A percentile compares a stretch with the other conserved stretches of the same genome.
phyloP scores from a whole-genome alignment of 2,888 invertebrate genomes.

The Drosophila yooni region DNA sequence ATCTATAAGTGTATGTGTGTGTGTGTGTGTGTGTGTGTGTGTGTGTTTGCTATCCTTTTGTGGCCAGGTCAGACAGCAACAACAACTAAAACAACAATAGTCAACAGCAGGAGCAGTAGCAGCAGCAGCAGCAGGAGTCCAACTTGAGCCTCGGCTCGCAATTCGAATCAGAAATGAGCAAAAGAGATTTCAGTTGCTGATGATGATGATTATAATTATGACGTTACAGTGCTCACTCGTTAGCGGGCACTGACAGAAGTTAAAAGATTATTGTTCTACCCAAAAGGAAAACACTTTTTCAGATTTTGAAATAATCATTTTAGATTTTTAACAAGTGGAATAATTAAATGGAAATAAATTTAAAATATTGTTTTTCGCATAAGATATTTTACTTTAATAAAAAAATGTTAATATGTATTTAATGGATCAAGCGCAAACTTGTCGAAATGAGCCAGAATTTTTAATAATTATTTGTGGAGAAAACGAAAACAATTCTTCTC shows the following conservation, averaged over 20 bases:
- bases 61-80: slow-evolving; percentile 58
- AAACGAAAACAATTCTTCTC: too few relatives aligned
- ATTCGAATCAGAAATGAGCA: slow-evolving; percentile 68
- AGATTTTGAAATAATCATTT: neutral
- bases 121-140: slow-evolving; percentile 37
- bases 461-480: too few relatives aligned
- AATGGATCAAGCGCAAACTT: too few relatives aligned
- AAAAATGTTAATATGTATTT: too few relatives aligned
- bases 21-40: slow-evolving; percentile 28
- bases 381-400: neutral
- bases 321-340: neutral
- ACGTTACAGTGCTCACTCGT: slow-evolving; percentile 1
- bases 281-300: neutral
- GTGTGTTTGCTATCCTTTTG: slow-evolving; percentile 58
- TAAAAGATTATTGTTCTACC: neutral
- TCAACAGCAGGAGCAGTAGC: neutral
- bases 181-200: slow-evolving; percentile 31
- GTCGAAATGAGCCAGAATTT: too few relatives aligned
- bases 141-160: slow-evolving; percentile 33
- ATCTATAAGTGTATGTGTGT: slow-evolving; percentile 9
- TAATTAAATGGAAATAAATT: neutral
- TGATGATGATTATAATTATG: slow-evolving; percentile 41
- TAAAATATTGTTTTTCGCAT: neutral
- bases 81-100: slow-evolving; percentile 14
- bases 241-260: neutral